Evolutionary conservation across 1,140 invertebrate genomes (phyloP).

Genomic region (Hycleus cichorii): DNA sequence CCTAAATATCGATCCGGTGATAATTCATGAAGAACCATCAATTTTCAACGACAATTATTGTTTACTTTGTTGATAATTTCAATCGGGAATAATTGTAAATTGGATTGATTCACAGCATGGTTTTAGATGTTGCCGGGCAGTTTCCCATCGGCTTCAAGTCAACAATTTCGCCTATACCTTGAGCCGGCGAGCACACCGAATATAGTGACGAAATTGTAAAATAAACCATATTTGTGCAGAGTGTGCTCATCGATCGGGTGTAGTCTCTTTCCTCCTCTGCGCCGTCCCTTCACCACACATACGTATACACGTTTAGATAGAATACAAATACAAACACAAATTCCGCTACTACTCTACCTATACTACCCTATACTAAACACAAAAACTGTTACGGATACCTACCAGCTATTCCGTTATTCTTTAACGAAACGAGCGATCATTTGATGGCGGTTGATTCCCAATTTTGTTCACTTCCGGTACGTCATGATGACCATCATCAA

Average conservation of each 20-base stretch:
- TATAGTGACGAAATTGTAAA: constrained; percentile 14
- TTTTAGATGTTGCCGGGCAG: too few species aligned
- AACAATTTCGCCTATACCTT: constrained; percentile 1
- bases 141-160: background rate
- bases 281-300: background rate
- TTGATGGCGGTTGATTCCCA: too few species aligned
- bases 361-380: background rate
- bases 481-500: too few species aligned
- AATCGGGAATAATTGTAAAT: too few species aligned
- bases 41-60: too few species aligned
- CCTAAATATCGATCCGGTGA: too few species aligned
- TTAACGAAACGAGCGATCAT: background rate
- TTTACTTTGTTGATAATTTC: too few species aligned
- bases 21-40: too few species aligned
- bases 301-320: background rate
- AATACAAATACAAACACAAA: background rate
- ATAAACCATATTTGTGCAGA: constrained; percentile 25
- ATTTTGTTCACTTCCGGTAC: too few species aligned
- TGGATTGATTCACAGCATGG: too few species aligned
- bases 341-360: background rate
- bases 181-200: background rate
- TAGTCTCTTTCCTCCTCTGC: constrained; percentile 20
- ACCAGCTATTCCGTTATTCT: background rate
- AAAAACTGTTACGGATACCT: too few species aligned
- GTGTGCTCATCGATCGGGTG: constrained; percentile 21